Conservation (phyloP, 1,140 invertebrate genomes). For the Caerostris darwini region DNA sequence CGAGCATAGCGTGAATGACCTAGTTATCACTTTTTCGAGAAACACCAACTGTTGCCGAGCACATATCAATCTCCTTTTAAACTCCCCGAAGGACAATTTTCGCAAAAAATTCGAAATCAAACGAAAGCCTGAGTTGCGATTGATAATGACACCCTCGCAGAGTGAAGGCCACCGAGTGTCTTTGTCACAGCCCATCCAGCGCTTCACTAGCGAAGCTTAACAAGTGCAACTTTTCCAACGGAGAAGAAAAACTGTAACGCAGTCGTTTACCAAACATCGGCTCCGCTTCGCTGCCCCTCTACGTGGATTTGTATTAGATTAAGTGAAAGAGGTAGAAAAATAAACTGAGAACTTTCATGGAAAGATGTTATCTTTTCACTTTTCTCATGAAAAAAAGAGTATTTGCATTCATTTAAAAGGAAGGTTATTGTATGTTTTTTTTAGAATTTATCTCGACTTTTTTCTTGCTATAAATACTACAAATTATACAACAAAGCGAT, state of each 20-base stretch:
- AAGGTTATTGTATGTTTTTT: too few species aligned
- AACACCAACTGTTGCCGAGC: background rate
- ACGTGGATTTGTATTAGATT: background rate
- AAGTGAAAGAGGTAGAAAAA: background rate
- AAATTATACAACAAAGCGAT: too few species aligned
- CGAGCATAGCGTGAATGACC: conserved; percentile 33
- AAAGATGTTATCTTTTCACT: background rate
- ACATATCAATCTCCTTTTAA: background rate
- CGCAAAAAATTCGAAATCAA: conserved; percentile 37
- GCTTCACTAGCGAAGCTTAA: conserved; percentile 64
- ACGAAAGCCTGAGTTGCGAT: background rate
- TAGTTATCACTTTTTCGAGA: background rate
- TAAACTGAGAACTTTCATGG: background rate
- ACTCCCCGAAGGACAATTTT: conserved; percentile 61
- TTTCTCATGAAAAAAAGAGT: too few species aligned
- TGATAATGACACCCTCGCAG: conserved; percentile 3
- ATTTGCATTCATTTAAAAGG: too few species aligned
- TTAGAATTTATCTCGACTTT: too few species aligned
- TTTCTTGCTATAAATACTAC: too few species aligned
- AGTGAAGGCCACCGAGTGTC: conserved; percentile 19
- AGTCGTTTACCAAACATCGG: background rate
- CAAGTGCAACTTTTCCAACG: background rate
- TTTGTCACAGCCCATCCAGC: conserved; percentile 20
- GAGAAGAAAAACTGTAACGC: conserved; percentile 22
- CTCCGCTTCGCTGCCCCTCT: background rate